These are phyloP conservation scores for Albula goreensis DNA, from an alignment of 2,113 vertebrate genomes.

Conservation along the genomic window DNA sequence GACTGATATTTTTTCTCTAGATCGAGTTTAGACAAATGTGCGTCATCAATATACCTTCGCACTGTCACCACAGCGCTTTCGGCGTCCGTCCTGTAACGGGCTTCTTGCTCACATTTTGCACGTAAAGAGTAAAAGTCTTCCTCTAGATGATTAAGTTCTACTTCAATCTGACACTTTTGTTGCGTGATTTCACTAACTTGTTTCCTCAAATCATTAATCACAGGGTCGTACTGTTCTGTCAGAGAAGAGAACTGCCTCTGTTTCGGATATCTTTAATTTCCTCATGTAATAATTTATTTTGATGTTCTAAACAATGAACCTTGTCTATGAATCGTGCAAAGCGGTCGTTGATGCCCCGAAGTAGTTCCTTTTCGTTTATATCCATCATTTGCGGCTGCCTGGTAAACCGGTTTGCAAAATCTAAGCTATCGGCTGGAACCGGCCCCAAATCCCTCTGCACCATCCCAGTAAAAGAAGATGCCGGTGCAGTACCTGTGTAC, in stretches of 20 bases:
- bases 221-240: conserved; percentile 58
- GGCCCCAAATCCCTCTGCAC: conserved; percentile 16
- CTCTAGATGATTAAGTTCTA: conserved; percentile 60
- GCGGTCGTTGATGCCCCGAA: conserved; percentile 67
- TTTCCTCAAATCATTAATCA: conserved; percentile 56
- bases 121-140: conserved; percentile 56
- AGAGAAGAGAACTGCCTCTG: conserved; percentile 47
- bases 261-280: conserved; percentile 59
- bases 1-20: conserved; percentile 63
- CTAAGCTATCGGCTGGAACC: conserved; percentile 22
- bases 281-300: conserved; percentile 63
- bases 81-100: conserved; percentile 41
- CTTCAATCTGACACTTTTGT: conserved; percentile 62
- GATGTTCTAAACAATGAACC: conserved; percentile 64
- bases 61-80: conserved; percentile 52
- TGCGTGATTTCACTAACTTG: conserved; percentile 52
- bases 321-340: conserved; percentile 70
- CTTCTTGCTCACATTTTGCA: conserved; percentile 53
- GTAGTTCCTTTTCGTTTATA: conserved; percentile 60
- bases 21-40: conserved; percentile 54
- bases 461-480: conserved; percentile 13
- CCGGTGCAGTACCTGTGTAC: not conserved
- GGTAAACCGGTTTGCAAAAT: conserved; percentile 4
- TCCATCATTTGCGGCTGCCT: conserved; percentile 25
- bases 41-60: conserved; percentile 55